Evolutionary conservation across 2,797 vertebrate genomes (phyloP).

Genomic region (Pangasius djambal): DNA sequence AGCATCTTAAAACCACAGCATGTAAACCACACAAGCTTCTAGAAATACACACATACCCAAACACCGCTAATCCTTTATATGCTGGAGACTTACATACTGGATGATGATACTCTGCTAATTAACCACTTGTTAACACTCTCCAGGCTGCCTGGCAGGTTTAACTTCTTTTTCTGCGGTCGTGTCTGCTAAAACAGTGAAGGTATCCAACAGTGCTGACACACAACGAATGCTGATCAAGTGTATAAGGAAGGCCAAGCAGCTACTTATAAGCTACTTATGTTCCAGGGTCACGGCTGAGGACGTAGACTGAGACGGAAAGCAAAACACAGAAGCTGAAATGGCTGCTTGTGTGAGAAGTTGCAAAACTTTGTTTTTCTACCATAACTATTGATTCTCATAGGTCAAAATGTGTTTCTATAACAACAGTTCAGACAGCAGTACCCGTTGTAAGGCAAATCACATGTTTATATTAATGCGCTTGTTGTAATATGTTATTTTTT

Average conservation of each 20-base stretch:
- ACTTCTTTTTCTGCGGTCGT: background rate
- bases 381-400: background rate
- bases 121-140: conserved; percentile 46
- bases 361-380: background rate
- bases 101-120: conserved; percentile 34
- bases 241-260: conserved; percentile 17
- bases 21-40: conserved; percentile 30
- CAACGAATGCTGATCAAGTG: conserved; percentile 14
- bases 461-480: no score
- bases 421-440: no score
- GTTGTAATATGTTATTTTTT: background rate
- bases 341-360: background rate
- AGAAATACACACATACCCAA: conserved; percentile 31
- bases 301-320: background rate
- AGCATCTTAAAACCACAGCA: background rate
- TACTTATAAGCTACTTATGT: conserved; percentile 51
- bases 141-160: background rate
- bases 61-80: conserved; percentile 42
- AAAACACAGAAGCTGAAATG: background rate
- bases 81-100: background rate
- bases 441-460: background rate
- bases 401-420: background rate
- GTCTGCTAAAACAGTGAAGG: background rate
- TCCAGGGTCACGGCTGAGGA: conserved; percentile 31
- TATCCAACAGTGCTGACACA: conserved; percentile 16